phyloP scores from a whole-genome alignment of 2,113 vertebrate genomes.

The Anas platyrhynchos region DNA sequence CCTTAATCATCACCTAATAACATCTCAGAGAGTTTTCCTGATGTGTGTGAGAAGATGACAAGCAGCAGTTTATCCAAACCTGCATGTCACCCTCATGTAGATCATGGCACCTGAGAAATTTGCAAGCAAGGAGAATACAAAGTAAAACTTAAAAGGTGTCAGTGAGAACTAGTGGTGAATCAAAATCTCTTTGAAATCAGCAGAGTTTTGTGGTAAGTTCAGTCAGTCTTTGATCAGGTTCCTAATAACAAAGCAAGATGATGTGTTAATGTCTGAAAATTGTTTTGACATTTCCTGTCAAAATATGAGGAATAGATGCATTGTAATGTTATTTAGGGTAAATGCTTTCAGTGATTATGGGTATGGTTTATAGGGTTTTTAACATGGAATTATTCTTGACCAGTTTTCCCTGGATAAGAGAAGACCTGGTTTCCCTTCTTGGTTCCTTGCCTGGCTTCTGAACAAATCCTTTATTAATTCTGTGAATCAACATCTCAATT shows the following conservation, averaged over 20 bases:
- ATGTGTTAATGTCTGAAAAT: neutral
- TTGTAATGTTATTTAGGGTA: neutral
- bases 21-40: neutral
- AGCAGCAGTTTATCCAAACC: neutral
- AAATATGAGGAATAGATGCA: neutral
- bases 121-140: neutral
- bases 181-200: neutral
- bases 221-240: neutral
- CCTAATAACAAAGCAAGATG: neutral
- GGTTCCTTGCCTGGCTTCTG: fast-evolving
- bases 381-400: neutral
- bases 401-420: neutral
- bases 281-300: neutral
- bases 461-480: neutral
- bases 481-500: neutral
- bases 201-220: neutral
- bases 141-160: neutral
- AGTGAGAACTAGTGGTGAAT: neutral
- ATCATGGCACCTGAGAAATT: neutral
- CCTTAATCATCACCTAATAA: neutral
- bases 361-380: neutral
- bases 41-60: neutral
- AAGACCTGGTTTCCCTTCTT: neutral
- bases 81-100: neutral
- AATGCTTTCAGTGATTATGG: neutral